phyloP scores from a whole-genome alignment of 2,797 vertebrate genomes.

The Thamnophis elegans region DNA sequence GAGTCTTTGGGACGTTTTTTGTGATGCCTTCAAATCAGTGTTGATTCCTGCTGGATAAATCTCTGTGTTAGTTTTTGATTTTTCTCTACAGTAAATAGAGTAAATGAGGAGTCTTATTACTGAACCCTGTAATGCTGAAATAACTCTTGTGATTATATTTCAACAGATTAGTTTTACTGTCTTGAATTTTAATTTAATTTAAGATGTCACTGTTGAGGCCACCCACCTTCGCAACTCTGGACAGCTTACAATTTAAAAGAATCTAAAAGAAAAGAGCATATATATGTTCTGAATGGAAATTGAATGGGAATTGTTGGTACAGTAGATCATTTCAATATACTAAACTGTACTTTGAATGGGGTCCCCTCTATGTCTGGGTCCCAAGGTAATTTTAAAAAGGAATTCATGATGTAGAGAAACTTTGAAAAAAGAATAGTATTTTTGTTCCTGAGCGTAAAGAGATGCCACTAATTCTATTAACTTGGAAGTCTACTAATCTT shows the following conservation, averaged over 20 bases:
- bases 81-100: not conserved
- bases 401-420: not conserved
- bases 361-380: not conserved
- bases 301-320: not conserved
- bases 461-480: not conserved
- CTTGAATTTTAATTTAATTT: not conserved
- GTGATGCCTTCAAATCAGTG: not conserved
- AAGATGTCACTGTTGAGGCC: not conserved
- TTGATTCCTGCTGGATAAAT: not conserved
- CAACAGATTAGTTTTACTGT: not conserved
- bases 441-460: not conserved
- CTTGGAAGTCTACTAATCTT: not conserved
- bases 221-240: not conserved
- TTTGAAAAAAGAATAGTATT: not conserved
- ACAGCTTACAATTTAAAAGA: not conserved
- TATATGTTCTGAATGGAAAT: not conserved
- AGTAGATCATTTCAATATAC: not conserved
- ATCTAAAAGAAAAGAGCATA: not conserved
- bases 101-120: not conserved
- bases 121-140: not conserved
- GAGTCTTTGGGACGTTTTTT: not conserved
- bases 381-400: not conserved
- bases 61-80: not conserved
- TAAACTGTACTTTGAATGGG: not conserved
- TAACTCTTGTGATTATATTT: not conserved